These are phyloP conservation scores for Cephus spinipes DNA, from an alignment of 2,888 invertebrate genomes.

Conservation along the genomic window DNA sequence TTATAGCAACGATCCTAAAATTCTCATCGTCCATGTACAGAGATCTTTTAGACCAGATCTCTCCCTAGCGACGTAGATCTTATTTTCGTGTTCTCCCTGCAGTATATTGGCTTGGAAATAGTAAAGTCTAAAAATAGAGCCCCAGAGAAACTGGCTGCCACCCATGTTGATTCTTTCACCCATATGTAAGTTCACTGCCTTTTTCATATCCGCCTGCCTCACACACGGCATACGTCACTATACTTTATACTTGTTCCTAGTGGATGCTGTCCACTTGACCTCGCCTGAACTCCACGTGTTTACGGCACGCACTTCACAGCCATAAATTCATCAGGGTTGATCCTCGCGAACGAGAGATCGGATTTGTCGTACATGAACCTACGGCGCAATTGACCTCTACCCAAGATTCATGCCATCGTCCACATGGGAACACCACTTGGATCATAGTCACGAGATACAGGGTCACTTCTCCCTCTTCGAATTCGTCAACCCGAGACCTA, in stretches of 20 bases:
- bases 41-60: neutral
- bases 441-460: neutral
- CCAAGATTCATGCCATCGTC: neutral
- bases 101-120: neutral
- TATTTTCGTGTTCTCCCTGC: neutral
- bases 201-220: neutral
- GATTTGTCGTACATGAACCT: neutral
- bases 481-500: neutral
- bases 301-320: neutral
- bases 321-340: neutral
- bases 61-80: neutral
- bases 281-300: neutral
- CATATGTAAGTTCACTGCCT: neutral
- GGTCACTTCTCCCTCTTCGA: neutral
- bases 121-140: neutral
- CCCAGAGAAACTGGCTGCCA: neutral
- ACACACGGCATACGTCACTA: neutral
- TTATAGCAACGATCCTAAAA: neutral
- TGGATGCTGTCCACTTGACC: neutral
- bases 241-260: neutral
- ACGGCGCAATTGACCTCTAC: neutral
- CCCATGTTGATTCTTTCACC: neutral
- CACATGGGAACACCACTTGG: neutral
- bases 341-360: neutral
- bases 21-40: neutral